These are phyloP conservation scores for Zeus faber DNA, from an alignment of 2,113 vertebrate genomes.

Conservation along the genomic window DNA sequence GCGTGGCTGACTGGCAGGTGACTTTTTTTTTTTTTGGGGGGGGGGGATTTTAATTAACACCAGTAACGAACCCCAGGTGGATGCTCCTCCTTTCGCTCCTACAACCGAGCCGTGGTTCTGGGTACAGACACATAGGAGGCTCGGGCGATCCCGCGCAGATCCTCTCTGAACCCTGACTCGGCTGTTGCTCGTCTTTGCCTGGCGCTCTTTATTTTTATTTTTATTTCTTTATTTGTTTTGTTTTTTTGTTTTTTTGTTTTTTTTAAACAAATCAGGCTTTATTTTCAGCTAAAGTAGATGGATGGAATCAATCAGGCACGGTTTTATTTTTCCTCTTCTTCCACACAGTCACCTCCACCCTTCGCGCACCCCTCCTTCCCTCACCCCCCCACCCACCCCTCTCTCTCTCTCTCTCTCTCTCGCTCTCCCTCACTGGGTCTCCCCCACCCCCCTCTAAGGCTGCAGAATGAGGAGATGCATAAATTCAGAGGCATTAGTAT, in stretches of 20 bases:
- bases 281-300: slow-evolving; percentile 62
- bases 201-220: too few relatives aligned
- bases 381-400: background rate
- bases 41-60: too few relatives aligned
- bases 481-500: slow-evolving; percentile 80
- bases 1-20: too few relatives aligned
- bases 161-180: background rate
- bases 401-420: slow-evolving; percentile 2
- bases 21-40: too few relatives aligned
- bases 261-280: slow-evolving; percentile 47
- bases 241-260: too few relatives aligned
- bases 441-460: slow-evolving; percentile 68
- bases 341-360: slow-evolving; percentile 64
- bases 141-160: background rate
- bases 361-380: slow-evolving; percentile 25
- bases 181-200: slow-evolving; percentile 37
- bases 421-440: slow-evolving; percentile 37
- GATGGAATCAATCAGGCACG: slow-evolving; percentile 67
- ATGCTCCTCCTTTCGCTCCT: too few relatives aligned
- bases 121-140: too few relatives aligned
- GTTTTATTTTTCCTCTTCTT: slow-evolving; percentile 56
- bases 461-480: slow-evolving; percentile 80
- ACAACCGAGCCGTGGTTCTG: too few relatives aligned
- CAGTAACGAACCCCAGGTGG: too few relatives aligned
- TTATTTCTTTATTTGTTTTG: too few relatives aligned